phyloP scores from a whole-genome alignment of 1,140 invertebrate genomes.

The Procambarus clarkii region DNA sequence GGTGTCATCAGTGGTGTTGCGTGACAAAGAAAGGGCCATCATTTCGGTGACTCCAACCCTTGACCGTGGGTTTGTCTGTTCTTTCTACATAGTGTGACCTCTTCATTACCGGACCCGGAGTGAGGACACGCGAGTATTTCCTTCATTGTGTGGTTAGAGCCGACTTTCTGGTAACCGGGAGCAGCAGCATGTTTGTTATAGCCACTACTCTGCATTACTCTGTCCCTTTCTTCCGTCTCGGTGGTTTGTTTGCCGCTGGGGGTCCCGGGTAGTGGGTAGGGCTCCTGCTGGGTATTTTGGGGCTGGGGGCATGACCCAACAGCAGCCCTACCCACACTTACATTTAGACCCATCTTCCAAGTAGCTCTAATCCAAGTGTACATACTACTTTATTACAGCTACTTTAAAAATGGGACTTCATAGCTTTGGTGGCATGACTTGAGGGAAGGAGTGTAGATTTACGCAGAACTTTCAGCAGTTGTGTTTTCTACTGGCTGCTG shows the following conservation, averaged over 20 bases:
- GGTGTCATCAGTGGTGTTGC: conserved; percentile 66
- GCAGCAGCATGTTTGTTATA: conserved; percentile 58
- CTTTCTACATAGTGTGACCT: conserved; percentile 49
- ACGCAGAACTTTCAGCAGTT: conserved; percentile 74
- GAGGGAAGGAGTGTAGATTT: conserved; percentile 52
- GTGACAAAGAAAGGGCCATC: conserved; percentile 70
- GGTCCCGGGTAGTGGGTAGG: conserved; percentile 55
- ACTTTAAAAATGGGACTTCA: conserved; percentile 48
- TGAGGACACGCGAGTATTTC: conserved; percentile 58
- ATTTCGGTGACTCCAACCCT: conserved; percentile 66
- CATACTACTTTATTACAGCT: not conserved
- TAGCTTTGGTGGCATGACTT: conserved; percentile 68
- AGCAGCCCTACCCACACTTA: conserved; percentile 61
- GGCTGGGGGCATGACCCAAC: conserved; percentile 41
- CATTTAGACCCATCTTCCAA: conserved; percentile 44
- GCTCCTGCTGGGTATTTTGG: conserved; percentile 38
- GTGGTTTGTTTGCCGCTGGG: conserved; percentile 68
- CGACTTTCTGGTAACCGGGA: conserved; percentile 71
- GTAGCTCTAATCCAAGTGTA: conserved; percentile 16
- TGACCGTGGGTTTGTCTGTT: conserved; percentile 61
- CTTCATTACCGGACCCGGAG: conserved; percentile 68
- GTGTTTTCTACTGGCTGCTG: conserved; percentile 74
- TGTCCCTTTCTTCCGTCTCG: conserved; percentile 67
- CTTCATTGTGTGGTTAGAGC: conserved; percentile 63
- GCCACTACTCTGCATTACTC: conserved; percentile 65